Percentiles rank a stretch among this genome's conserved stretches.
Evolutionary conservation across 2,113 vertebrate species (phyloP).

Genomic region (Thinocorus orbignyianus): DNA sequence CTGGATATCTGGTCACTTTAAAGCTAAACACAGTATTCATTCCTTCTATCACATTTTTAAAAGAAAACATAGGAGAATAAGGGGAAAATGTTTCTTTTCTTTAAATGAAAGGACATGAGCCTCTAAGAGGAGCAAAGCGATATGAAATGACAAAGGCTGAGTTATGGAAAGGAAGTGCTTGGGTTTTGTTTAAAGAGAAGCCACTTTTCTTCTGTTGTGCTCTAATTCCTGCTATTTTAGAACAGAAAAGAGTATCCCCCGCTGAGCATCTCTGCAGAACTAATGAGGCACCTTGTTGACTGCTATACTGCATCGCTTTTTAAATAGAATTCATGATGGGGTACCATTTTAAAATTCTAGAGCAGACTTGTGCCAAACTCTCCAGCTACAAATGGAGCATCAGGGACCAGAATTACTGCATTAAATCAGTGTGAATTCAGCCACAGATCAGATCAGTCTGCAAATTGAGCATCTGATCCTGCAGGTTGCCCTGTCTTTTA

Average conservation of each 20-base stretch:
- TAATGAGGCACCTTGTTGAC: conserved; percentile 31
- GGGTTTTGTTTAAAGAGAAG: not conserved
- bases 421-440: not conserved
- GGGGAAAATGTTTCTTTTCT: not conserved
- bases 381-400: not conserved
- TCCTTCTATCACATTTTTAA: not conserved
- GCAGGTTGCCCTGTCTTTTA: not conserved
- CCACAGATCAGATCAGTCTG: not conserved
- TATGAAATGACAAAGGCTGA: not conserved
- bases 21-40: not conserved
- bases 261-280: not conserved
- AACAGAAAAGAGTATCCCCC: not conserved
- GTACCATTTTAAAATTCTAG: not conserved
- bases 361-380: not conserved
- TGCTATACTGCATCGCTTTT: not conserved
- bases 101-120: not conserved
- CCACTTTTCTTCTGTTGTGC: not conserved
- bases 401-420: not conserved
- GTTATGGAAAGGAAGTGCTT: not conserved
- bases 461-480: not conserved
- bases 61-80: not conserved
- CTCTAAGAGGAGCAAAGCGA: not conserved
- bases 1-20: not conserved
- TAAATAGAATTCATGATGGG: not conserved
- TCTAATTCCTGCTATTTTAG: not conserved